These are phyloP conservation scores for Ladona fulva DNA, from an alignment of 1,140 invertebrate genomes.

Conservation along the genomic window DNA sequence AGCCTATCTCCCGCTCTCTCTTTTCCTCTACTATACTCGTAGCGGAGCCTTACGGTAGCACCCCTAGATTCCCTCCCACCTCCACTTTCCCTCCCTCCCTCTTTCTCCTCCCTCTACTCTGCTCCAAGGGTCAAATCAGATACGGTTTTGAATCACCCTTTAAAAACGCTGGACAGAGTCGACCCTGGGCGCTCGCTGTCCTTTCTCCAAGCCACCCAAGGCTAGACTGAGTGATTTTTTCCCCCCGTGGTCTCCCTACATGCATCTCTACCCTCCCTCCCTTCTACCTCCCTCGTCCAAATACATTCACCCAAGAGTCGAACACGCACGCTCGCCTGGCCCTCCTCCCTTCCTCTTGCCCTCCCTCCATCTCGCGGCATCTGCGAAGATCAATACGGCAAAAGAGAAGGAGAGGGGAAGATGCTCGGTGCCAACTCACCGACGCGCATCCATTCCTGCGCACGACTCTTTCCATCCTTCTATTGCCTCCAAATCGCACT, in stretches of 20 bases:
- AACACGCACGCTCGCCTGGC: background rate
- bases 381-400: background rate
- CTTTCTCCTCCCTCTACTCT: background rate
- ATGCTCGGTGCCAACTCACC: background rate
- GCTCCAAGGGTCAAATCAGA: background rate
- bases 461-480: background rate
- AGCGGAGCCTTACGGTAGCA: background rate
- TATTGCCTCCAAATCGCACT: background rate
- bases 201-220: slow-evolving; percentile 1
- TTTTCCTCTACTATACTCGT: too few species aligned
- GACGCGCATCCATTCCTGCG: background rate
- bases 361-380: background rate
- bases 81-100: background rate
- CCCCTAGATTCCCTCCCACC: background rate
- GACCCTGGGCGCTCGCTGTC: background rate
- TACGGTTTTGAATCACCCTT: background rate
- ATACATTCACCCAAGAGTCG: background rate
- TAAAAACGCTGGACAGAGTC: background rate
- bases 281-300: background rate
- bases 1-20: too few species aligned
- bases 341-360: background rate
- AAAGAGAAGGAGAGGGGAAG: background rate
- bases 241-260: background rate
- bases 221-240: slow-evolving; percentile 7
- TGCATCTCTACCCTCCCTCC: background rate